Conservation (phyloP, 2,797 vertebrate genomes). For the Channallabes apus region DNA sequence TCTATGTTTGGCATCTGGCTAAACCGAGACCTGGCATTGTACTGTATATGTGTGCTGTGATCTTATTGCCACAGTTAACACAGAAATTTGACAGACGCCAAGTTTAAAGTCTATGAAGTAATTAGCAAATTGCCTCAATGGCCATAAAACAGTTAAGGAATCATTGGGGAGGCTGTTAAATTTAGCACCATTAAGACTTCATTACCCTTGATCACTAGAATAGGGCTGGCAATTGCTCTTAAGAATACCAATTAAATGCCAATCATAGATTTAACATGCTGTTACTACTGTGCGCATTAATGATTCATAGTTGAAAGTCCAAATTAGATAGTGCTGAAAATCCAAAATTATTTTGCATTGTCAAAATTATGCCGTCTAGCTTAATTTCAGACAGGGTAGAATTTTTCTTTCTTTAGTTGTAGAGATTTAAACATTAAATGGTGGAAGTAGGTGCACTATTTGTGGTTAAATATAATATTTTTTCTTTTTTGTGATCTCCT, state of each 20-base stretch:
- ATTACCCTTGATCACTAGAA: slow-evolving; percentile 77
- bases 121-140: slow-evolving; percentile 77
- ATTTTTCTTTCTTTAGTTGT: slow-evolving; percentile 3
- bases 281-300: slow-evolving; percentile 39
- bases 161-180: slow-evolving; percentile 74
- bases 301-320: slow-evolving; percentile 42
- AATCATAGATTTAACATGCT: slow-evolving; percentile 35
- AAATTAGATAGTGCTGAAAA: slow-evolving; percentile 1
- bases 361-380: slow-evolving; percentile 12
- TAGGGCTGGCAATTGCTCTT: slow-evolving; percentile 59
- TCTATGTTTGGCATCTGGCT: slow-evolving; percentile 22
- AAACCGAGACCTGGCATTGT: slow-evolving; percentile 29
- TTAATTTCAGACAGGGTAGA: slow-evolving; percentile 27
- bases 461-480: slow-evolving; percentile 52
- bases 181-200: slow-evolving; percentile 78
- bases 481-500: slow-evolving; percentile 50
- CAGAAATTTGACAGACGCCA: slow-evolving; percentile 62
- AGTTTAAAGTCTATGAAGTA: slow-evolving; percentile 74
- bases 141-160: slow-evolving; percentile 81
- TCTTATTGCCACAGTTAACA: slow-evolving; percentile 66
- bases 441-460: slow-evolving; percentile 46
- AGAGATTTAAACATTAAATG: slow-evolving; percentile 61
- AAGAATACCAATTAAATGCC: slow-evolving; percentile 55
- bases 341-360: background rate
- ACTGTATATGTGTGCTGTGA: slow-evolving; percentile 47